Evolutionary conservation across 1,140 invertebrate genomes (phyloP), one percentile per base, ranked within the genome.

Genomic region (Ceratina australensis): DNA sequence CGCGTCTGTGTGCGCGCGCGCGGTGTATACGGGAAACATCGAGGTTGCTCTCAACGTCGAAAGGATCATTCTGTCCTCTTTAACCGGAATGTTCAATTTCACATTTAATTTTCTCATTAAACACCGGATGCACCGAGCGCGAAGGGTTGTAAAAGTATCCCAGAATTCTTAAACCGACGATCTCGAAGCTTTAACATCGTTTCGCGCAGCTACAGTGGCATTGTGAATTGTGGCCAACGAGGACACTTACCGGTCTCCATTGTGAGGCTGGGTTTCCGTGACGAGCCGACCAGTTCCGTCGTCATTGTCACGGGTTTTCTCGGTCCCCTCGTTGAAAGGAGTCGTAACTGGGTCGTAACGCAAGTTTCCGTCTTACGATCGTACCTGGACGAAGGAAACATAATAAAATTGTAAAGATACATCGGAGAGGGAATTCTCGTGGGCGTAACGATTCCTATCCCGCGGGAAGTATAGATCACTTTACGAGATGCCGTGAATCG

Each of bases 231-330:
- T 22, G 49, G 24, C 49, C 1, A 12, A n/a, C 1, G 63, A 57
- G 56, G 56, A 57, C 57, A 57, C 16, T 47, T 57, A 49, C 22
- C 15, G 24, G 20, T 59, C 12, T 52, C 49, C 59, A 74, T 80
- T 72, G 71, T 57, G 42, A 78, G 1, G 52, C 47, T 24, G 85
- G 56, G 88, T 87, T 92, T 91, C 88, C 89, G 89, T 84, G 86
- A 68, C 85, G 78, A 88, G 77, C 85, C 33, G 82, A 68, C 79
- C 84, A 85, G 80, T 86, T 86, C 59, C 65, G 73, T 63, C 75
- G 74, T 84, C 74, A 90, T 91, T 90, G 89, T 91, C 67, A 65
- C 78, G 64, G 59, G 87, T 89, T 89, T 90, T 50, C 83, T 87
- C 86, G 86, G 86, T 74, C 79, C 80, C 79, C 84, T 84, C 86